Evolutionary conservation across 2,113 vertebrate genomes (phyloP), one percentile per base, ranked within the genome.

Genomic region (Cyanocitta stelleri): DNA sequence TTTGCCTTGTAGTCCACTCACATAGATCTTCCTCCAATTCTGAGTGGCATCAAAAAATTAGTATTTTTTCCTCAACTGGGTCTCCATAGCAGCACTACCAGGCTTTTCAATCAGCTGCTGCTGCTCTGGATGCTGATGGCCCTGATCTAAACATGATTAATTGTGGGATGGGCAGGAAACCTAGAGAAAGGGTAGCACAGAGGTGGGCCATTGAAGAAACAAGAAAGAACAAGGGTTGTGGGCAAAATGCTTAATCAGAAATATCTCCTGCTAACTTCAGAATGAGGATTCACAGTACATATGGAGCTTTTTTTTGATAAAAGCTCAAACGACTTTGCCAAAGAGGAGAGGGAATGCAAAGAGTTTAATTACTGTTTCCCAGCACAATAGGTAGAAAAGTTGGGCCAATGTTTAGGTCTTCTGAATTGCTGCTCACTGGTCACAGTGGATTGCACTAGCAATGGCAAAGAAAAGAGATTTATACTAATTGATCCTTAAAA

Each of bases 401-500:
- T 71, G 19, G 35, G 69, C 6, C 5, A 10, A 11, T 16, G 13
- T 67, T 86, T 63, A 81, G 21, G 20, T 68, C 56, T 78, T 90
- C 82, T 86, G 39, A 77, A 71, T 13, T 8, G 1, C 27, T 56
- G 52, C 51, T 83, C 72, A 71, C 19, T 55, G 68, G 63, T 76
- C 85, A 88, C 33, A 59, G 39, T 77, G 86, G 48, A 67, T 32
- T 89, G 63, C 13, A 1, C 21, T 63, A 63, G 46, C 43, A 71
- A 88, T 46, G 69, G 43, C 41, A 88, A 91, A 85, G 49, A 73
- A 75, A 69, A 93, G 30, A 88, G 24, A 35, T 22, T 24, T 33
- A 51, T 26, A 22, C 37, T 90, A 92, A 94, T 75, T 68, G 41
- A 26, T 93, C 20, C 29, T 87, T 90, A 89, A 84, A 49, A 61